Evolutionary conservation across 2,888 invertebrate species (phyloP), one percentile per base, ranked within the genome.

Genomic region (Plebejus argus): DNA sequence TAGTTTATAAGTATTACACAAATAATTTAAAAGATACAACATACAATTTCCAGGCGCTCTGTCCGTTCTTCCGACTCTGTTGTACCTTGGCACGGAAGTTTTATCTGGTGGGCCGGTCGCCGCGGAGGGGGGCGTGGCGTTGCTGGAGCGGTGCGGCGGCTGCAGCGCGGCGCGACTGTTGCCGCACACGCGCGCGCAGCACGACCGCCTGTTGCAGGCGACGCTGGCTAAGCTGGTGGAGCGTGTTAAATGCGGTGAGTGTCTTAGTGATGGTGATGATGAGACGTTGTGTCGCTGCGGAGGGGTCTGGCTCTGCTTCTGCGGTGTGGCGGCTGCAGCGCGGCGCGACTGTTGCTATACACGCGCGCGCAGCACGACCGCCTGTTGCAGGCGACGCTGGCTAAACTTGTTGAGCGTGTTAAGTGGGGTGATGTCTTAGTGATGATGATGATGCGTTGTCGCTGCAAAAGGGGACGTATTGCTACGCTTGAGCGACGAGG

Each of bases 1-100:
- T 3, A 49, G 49, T 49, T 12, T 49, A 15, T 49, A 15, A 49
- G 15, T 49, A 15, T 18, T 10, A 58, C 58, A 58, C 1, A 20
- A 1, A 58, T 58, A 58, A 20, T 53, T 18, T 18, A 5, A 18
- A 53, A 4, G 0, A 53, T 53, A 20, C 8, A 58, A 58, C 20
- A 10, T 7, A 1, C 3, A 2, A 58, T 18, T 61, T 23, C 12
- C 87, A 96, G 97, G 98, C 23, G 98, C 98, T 0, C 88, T 98
- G 18, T 96, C 98, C 12, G 96, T 99, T 81, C 94, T 99, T 78
- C 99, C 99, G 4, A 98, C 99, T 0, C 95, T 99, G 78, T 94
- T 99, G n/a, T 98, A 97, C 91, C 95, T 99, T 78, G 96, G 97
- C 1, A 98, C 98, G 7, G 98, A 98, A 78, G 97, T 99, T 49